phyloP scores from a whole-genome alignment of 2,113 vertebrate genomes.

The Rhadina sibilatrix region DNA sequence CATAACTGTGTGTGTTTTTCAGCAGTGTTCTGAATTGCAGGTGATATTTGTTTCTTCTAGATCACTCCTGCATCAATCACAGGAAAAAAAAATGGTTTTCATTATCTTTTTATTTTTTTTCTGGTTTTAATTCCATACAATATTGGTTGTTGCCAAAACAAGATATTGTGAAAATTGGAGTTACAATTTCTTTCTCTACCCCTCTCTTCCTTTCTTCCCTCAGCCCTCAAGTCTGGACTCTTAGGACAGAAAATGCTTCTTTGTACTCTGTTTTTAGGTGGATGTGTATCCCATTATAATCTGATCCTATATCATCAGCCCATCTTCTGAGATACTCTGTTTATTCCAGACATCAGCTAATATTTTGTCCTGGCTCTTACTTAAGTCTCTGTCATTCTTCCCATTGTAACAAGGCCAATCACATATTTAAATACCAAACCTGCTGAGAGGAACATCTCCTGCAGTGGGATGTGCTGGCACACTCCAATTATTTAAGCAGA shows the following conservation, averaged over 20 bases:
- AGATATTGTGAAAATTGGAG: background rate
- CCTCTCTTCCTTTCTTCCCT: background rate
- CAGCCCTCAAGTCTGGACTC: background rate
- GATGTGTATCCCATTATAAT: background rate
- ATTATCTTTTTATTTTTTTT: background rate
- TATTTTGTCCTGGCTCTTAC: constrained; percentile 1
- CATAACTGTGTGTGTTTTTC: background rate
- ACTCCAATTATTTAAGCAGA: background rate
- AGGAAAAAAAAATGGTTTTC: rapidly evolving
- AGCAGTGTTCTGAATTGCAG: background rate
- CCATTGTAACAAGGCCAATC: background rate
- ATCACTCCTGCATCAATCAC: background rate
- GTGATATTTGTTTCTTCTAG: background rate
- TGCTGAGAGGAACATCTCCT: background rate
- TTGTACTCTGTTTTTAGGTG: background rate
- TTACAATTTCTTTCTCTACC: background rate
- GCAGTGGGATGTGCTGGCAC: background rate
- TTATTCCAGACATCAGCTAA: background rate
- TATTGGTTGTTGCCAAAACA: background rate
- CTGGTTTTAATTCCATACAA: background rate
- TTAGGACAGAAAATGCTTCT: background rate
- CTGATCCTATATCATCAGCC: background rate
- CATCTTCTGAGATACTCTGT: background rate
- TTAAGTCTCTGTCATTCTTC: background rate
- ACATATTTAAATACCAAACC: background rate